These are phyloP conservation scores for Nansenia antarctica DNA, from an alignment of 2,113 vertebrate species.

Conservation along the genomic window DNA sequence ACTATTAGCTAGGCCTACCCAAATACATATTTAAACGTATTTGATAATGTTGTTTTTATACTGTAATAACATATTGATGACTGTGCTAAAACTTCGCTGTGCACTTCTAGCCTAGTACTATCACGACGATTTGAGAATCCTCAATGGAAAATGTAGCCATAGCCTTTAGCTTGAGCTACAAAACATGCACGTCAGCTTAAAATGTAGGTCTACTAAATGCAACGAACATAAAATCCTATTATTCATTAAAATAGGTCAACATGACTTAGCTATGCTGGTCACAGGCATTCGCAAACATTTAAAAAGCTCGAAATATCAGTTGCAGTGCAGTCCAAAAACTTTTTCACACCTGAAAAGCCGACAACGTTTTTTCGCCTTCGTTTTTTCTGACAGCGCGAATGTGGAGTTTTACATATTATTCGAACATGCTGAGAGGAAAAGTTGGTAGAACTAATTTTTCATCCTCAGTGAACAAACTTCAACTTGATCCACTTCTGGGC, in stretches of 20 bases:
- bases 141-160: slow-evolving; percentile 6
- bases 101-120: background rate
- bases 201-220: background rate
- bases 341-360: slow-evolving; percentile 56
- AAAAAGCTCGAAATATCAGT: background rate
- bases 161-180: background rate
- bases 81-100: background rate
- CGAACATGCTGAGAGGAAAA: background rate
- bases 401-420: slow-evolving; percentile 1
- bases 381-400: slow-evolving; percentile 6
- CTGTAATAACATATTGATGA: background rate
- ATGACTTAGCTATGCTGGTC: background rate
- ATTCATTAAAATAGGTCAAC: background rate
- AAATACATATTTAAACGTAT: background rate
- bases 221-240: background rate
- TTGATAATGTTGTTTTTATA: background rate
- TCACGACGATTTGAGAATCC: background rate
- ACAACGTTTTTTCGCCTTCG: slow-evolving; percentile 17
- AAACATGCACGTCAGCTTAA: slow-evolving; percentile 6
- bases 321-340: slow-evolving; percentile 42
- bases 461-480: background rate
- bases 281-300: slow-evolving; percentile 29
- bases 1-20: too few species aligned
- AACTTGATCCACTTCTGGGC: slow-evolving; percentile 47
- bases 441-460: background rate